These are phyloP conservation scores for Drosophila cognata DNA, from an alignment of 2,888 invertebrate species.

Conservation along the genomic window DNA sequence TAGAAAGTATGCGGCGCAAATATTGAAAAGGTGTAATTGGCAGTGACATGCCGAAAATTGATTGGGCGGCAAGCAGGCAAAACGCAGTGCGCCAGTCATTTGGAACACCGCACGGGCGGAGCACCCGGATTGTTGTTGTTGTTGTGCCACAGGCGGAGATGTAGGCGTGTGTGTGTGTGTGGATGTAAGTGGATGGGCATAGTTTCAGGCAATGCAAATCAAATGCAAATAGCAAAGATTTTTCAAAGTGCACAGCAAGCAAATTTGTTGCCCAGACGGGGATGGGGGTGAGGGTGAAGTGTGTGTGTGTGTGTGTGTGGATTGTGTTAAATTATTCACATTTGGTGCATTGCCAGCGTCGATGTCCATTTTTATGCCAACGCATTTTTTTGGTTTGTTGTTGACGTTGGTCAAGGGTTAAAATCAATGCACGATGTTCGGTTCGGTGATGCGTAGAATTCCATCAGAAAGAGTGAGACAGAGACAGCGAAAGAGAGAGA, in stretches of 20 bases:
- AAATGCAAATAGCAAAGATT: slow-evolving; percentile 81
- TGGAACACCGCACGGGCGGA: slow-evolving; percentile 54
- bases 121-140: slow-evolving; percentile 13
- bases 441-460: slow-evolving; percentile 49
- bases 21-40: slow-evolving; percentile 83
- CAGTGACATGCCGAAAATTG: slow-evolving; percentile 83
- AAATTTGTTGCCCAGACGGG: slow-evolving; percentile 50
- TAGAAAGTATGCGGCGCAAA: slow-evolving; percentile 73
- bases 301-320: background rate
- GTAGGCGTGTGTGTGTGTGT: slow-evolving; percentile 13
- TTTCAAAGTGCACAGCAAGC: slow-evolving; percentile 69
- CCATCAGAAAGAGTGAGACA: background rate
- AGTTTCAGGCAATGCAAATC: slow-evolving; percentile 76
- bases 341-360: slow-evolving; percentile 64
- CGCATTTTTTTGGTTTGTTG: slow-evolving; percentile 31
- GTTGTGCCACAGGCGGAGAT: slow-evolving; percentile 40
- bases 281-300: background rate
- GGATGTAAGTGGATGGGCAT: slow-evolving; percentile 24
- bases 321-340: slow-evolving; percentile 81
- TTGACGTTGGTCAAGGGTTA: slow-evolving; percentile 54
- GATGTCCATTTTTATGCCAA: slow-evolving; percentile 57
- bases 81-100: slow-evolving; percentile 60
- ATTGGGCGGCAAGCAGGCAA: slow-evolving; percentile 63
- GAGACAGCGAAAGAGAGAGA: background rate
- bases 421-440: slow-evolving; percentile 60